Base-by-base conservation (phyloP, 1,140 invertebrate genomes). In the Drusus annulatus region DNA sequence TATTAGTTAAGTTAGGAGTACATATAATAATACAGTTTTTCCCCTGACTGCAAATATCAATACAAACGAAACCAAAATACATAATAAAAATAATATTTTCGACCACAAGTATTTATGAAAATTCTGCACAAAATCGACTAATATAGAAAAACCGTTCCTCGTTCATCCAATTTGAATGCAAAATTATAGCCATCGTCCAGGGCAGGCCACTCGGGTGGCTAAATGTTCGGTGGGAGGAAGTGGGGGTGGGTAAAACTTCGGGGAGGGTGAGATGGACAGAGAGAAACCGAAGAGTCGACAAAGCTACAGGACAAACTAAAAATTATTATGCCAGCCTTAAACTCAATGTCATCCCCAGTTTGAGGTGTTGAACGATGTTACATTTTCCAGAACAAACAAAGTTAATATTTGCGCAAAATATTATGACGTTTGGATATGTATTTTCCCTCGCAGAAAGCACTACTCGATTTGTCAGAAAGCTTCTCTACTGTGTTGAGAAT, bases 151-250 rank as follows among this genome's bases (percentile, higher is more conserved):
- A 31, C 62, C 23, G 62, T 65, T n/a, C 62, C 62, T 3, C 36
- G 7, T 65, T 65, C 62, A 16, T 65, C 62, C 62, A 65, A 65
- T 65, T 65, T 65, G 62, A 65, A 65, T 65, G 62, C 62, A 65
- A 65, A 65, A 65, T 65, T 65, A 65, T 65, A 25, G n/a, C 25
- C 62, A 65, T n/a, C 10, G 62, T 65, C 25, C 62, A 65, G 62
- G 62, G 16, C 62, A 31, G 28, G 28, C 62, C 62, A 65, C 62
- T 65, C 62, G 62, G 16, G 62, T 16, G 25, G 25, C 10, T 65
- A 65, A 65, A 65, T 65, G 62, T 65, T 25, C 25, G 13, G 21
- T 1, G 21, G 62, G 23, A 16, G 7, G 21, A 2, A 8, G 23
- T 23, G 25, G 60, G 60, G 19, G 60, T 23, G 8, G 19, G 2